These are phyloP conservation scores for Mastomys natalensis DNA, from an alignment of 2,113 vertebrate genomes.

Conservation along the genomic window DNA sequence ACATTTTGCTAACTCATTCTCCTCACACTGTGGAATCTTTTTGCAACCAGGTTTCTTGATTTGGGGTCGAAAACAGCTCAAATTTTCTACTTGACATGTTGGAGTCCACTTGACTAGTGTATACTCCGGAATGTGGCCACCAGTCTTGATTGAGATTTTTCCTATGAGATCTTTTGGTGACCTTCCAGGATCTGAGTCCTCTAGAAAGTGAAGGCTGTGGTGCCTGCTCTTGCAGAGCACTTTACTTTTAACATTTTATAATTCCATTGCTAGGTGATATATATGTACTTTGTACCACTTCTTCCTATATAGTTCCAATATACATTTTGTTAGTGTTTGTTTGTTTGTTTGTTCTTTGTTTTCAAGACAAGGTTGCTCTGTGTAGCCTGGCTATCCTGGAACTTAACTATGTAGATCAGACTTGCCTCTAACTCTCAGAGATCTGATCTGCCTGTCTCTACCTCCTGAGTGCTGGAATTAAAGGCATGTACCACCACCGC, in stretches of 20 bases:
- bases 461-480: too few species aligned
- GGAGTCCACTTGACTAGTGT: not conserved
- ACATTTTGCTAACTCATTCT: constrained; percentile 47
- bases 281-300: not conserved
- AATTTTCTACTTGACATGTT: not conserved
- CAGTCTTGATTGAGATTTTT: not conserved
- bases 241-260: not conserved
- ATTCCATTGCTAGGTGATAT: not conserved
- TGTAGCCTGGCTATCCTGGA: too few species aligned
- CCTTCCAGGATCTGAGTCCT: not conserved
- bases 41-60: not conserved
- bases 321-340: not conserved
- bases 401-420: too few species aligned
- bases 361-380: too few species aligned
- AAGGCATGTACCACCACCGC: too few species aligned
- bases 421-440: too few species aligned
- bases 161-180: not conserved
- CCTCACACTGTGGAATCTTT: not conserved
- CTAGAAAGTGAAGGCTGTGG: not conserved
- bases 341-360: too few species aligned
- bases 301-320: not conserved
- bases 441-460: too few species aligned
- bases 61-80: not conserved
- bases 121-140: not conserved
- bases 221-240: not conserved